These are phyloP conservation scores for Numida meleagris DNA, from an alignment of 2,113 vertebrate genomes.

Conservation along the genomic window DNA sequence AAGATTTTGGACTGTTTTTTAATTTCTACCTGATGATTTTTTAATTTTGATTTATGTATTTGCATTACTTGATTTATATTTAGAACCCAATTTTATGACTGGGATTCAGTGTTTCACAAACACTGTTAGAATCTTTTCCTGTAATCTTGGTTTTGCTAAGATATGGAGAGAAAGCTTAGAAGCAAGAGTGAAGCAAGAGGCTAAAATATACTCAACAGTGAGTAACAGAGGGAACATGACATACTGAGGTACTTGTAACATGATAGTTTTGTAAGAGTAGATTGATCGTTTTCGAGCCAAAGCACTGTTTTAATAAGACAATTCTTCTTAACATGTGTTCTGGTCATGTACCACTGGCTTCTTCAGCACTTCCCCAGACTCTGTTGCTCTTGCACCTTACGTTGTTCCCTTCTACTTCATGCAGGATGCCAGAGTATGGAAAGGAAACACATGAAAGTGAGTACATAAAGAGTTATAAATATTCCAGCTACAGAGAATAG, in stretches of 20 bases:
- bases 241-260: neutral
- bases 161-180: neutral
- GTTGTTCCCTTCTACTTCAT: neutral
- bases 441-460: neutral
- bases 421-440: neutral
- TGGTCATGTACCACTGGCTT: neutral
- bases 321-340: neutral
- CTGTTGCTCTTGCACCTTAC: fast-evolving
- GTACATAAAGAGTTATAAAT: neutral
- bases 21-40: neutral
- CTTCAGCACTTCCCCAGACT: neutral
- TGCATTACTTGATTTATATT: neutral
- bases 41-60: neutral
- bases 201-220: neutral
- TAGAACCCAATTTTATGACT: neutral
- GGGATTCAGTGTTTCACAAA: neutral
- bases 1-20: neutral
- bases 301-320: neutral
- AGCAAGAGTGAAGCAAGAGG: neutral
- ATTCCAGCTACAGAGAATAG: neutral
- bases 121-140: neutral
- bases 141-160: neutral
- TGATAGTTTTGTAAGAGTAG: neutral
- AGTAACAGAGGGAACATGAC: neutral
- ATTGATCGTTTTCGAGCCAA: neutral